Conservation (phyloP, 2,888 invertebrate species). For the Gryllus longicercus region DNA sequence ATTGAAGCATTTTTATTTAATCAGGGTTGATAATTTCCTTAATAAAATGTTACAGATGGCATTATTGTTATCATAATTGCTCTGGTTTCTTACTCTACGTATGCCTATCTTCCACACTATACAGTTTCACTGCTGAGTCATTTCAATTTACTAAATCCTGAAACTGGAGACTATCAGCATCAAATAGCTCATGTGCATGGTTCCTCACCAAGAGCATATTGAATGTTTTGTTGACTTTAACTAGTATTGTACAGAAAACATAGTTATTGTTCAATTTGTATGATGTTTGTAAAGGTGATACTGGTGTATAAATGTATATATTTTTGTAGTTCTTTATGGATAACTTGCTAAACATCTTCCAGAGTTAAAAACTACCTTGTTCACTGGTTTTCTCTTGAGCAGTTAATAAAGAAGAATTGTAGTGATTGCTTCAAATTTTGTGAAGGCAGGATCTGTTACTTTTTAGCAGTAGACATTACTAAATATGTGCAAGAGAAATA, state of each 20-base stretch:
- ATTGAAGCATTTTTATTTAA: background rate
- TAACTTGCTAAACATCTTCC: background rate
- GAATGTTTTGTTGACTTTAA: background rate
- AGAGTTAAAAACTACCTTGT: too few species aligned
- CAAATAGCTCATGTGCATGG: conserved; percentile 2
- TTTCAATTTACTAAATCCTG: conserved; percentile 27
- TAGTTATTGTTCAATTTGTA: background rate
- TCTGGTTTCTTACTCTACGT: conserved; percentile 55
- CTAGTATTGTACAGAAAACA: background rate
- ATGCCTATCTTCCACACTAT: conserved; percentile 57
- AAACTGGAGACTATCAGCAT: conserved; percentile 21
- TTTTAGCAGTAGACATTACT: too few species aligned
- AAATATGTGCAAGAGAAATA: too few species aligned
- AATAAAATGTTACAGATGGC: conserved; percentile 46
- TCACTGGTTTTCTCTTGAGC: too few species aligned
- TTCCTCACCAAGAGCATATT: background rate
- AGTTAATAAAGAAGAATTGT: too few species aligned
- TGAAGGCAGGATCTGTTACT: too few species aligned
- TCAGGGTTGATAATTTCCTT: conserved; percentile 30
- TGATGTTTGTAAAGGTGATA: background rate
- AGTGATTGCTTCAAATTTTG: too few species aligned
- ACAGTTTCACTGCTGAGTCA: conserved; percentile 40
- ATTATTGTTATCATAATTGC: conserved; percentile 51
- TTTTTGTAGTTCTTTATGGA: background rate
- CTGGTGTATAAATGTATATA: conserved; percentile 3